phyloP scores from a whole-genome alignment of 2,888 invertebrate species.

The Coleophora deauratella region DNA sequence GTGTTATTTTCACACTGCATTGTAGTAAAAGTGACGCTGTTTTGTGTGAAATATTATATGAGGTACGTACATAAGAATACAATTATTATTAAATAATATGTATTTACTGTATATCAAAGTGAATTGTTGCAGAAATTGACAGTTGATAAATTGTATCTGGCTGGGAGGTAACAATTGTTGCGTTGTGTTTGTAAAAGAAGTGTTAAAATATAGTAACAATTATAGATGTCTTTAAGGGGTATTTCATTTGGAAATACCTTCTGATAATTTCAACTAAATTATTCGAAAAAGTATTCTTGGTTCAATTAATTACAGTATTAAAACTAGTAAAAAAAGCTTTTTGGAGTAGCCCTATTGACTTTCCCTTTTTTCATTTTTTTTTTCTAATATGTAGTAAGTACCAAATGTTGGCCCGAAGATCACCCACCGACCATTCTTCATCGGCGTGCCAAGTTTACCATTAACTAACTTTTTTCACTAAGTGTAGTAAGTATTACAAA shows the following conservation, averaged over 20 bases:
- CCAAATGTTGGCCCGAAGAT: slow-evolving; percentile 25
- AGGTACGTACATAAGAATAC: slow-evolving; percentile 4
- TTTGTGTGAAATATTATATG: slow-evolving; percentile 34
- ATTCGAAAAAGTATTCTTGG: no score
- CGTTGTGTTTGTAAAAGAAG: no score
- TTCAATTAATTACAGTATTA: no score
- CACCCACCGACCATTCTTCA: slow-evolving; percentile 40
- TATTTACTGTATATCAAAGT: slow-evolving; percentile 12
- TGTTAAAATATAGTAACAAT: no score
- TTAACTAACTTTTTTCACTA: slow-evolving; percentile 21
- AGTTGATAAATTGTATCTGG: slow-evolving; percentile 24
- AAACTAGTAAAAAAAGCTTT: no score
- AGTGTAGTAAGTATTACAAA: slow-evolving; percentile 16
- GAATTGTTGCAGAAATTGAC: slow-evolving; percentile 1
- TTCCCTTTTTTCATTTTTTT: no score
- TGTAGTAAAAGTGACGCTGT: slow-evolving; percentile 28
- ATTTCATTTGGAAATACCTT: no score
- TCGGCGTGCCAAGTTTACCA: slow-evolving; percentile 34
- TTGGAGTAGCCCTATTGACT: no score
- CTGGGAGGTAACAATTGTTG: slow-evolving; percentile 25
- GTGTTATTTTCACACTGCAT: slow-evolving; percentile 51
- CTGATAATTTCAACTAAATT: no score
- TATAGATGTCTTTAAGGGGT: no score
- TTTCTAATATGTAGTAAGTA: no score
- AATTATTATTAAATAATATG: slow-evolving; percentile 1